Percentiles rank a stretch among this genome's conserved stretches.
Evolutionary conservation across 2,113 vertebrate species (phyloP).

Genomic region (Rhea americana): DNA sequence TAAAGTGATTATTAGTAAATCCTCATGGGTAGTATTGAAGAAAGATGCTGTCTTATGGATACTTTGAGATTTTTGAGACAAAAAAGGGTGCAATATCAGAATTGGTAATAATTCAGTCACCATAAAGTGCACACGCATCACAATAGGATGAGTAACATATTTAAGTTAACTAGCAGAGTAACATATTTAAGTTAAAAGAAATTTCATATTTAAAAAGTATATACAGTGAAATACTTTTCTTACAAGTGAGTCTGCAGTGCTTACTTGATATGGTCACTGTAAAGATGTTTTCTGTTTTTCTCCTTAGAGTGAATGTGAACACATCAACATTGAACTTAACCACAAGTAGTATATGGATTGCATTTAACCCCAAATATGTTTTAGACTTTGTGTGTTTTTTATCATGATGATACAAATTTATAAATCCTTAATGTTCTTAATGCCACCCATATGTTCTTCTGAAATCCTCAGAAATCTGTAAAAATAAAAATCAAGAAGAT

Average conservation of each 20-base stretch:
- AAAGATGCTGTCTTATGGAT: constrained; percentile 20
- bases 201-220: constrained; percentile 10
- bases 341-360: not conserved
- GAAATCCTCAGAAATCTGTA: constrained; percentile 69
- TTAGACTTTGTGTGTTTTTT: not conserved
- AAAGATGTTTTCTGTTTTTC: not conserved
- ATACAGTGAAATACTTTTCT: not conserved
- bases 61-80: constrained; percentile 34
- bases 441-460: constrained; percentile 51
- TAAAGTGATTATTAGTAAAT: constrained; percentile 46
- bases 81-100: constrained; percentile 31
- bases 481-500: constrained; percentile 60
- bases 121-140: constrained; percentile 33
- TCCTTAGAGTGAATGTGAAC: not conserved
- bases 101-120: constrained; percentile 54
- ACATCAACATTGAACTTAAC: constrained; percentile 26
- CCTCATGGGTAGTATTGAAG: not conserved
- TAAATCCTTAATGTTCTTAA: constrained; percentile 65
- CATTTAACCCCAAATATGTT: constrained; percentile 12
- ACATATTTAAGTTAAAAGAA: not conserved
- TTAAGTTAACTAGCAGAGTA: not conserved
- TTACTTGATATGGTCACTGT: not conserved
- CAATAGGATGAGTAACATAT: not conserved
- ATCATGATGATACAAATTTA: constrained; percentile 31
- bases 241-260: not conserved